Base-by-base conservation (phyloP, 2,797 vertebrate genomes). In the Eulemur coronatus region DNA sequence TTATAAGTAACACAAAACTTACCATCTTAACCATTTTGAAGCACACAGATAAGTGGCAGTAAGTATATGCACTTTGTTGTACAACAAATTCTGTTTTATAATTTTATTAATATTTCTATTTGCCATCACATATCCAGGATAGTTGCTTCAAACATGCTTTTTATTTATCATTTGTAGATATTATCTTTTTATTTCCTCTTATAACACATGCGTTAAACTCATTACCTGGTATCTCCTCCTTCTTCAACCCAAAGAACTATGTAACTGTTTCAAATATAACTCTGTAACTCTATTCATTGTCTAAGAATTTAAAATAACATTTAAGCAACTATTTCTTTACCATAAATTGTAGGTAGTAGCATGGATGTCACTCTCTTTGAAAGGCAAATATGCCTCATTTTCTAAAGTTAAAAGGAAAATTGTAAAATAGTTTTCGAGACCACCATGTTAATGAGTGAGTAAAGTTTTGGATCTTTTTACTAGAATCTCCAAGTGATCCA, bases 361-460 rank as follows among this genome's bases (percentile, higher is more conserved):
- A 65, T 57, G 33, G 75, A 55, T 48, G 12, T 91, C 41, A 55
- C 10, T 43, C 67, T 88, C 63, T 84, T 93, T 84, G 78, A 76
- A 92, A 87, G 72, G n/a, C 24, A 89, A 93, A 69, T 57, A 93
- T 63, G 41, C 81, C 97, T 98, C 94, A 98, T 96, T 97, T 95
- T 63, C 80, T 96, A 76, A 97, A 95, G 84, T 96, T 94, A 94
- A 87, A 94, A 72, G 95, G 80, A 87, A 79, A 93, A 5, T 85
- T 75, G 92, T 57, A 89, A 72, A 93, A 91, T 72, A 78, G 38
- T 96, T 96, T 97, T 50, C 59, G 46, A 75, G 91, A 93, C 18
- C 33, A 28, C 65, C 48, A 91, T 12, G 61, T 20, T 11, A 95
- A 80, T 95, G 73, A 55, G 26, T 67, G 79, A 70, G 69, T 59